phyloP scores from a whole-genome alignment of 2,797 vertebrate species.

The Austrolebias charrua region DNA sequence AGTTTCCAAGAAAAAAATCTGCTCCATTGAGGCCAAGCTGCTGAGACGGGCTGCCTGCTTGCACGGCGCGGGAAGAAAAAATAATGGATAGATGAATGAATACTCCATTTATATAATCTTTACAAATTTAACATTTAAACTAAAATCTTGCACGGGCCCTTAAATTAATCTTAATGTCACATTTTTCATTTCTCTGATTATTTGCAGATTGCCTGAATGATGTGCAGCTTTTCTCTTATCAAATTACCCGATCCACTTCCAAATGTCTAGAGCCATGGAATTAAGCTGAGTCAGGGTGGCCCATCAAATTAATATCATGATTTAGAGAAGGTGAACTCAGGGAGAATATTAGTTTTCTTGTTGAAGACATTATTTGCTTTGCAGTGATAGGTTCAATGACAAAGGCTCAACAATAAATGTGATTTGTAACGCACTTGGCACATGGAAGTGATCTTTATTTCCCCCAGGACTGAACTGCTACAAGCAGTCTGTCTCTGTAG shows the following conservation, averaged over 20 bases:
- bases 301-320: conserved; percentile 45
- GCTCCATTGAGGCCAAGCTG: no score
- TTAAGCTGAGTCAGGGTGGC: conserved; percentile 45
- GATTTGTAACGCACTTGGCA: conserved; percentile 54
- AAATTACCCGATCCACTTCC: conserved; percentile 17
- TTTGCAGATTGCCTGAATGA: no score
- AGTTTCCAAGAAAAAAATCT: no score
- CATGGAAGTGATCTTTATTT: conserved; percentile 48
- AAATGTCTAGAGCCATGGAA: conserved; percentile 12
- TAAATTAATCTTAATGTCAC: no score
- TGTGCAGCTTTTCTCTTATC: no score
- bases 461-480: conserved; percentile 47
- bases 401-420: conserved; percentile 56
- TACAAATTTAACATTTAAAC: neutral
- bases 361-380: conserved; percentile 57
- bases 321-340: conserved; percentile 45
- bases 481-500: conserved; percentile 20
- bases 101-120: neutral
- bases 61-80: no score
- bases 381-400: conserved; percentile 56
- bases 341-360: conserved; percentile 48
- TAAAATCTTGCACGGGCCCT: neutral
- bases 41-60: no score
- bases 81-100: no score
- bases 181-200: no score